Percentiles rank a stretch among this genome's conserved stretches.
phyloP scores from a whole-genome alignment of 2,888 invertebrate species.

The Mamestra brassicae region DNA sequence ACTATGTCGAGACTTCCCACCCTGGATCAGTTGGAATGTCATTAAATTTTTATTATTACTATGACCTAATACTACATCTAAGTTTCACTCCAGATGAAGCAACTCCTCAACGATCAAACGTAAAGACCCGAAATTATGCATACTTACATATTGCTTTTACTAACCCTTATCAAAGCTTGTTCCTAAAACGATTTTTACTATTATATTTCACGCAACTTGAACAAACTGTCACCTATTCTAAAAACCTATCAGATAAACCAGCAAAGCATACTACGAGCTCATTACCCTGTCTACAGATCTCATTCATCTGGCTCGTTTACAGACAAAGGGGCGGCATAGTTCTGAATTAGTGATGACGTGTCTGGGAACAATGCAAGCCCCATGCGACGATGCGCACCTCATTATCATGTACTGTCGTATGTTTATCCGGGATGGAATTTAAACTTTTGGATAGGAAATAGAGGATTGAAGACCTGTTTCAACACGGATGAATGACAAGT shows the following conservation, averaged over 20 bases:
- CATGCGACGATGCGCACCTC: conserved; percentile 32
- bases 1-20: too few species aligned
- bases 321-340: conserved; percentile 37
- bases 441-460: neutral
- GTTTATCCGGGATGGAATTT: neutral
- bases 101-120: too few species aligned
- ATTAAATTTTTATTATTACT: too few species aligned
- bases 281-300: conserved; percentile 30
- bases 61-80: too few species aligned
- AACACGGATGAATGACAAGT: too few species aligned
- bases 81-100: too few species aligned
- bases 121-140: too few species aligned
- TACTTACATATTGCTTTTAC: too few species aligned
- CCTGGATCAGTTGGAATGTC: too few species aligned
- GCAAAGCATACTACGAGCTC: neutral
- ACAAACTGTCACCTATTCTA: neutral
- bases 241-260: neutral
- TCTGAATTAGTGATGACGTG: conserved; percentile 54
- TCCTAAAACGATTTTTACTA: too few species aligned
- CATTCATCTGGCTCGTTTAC: conserved; percentile 34
- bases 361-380: conserved; percentile 37
- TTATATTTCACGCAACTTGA: too few species aligned
- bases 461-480: neutral
- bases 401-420: conserved; percentile 15
- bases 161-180: too few species aligned